Conservation (phyloP, 2,113 vertebrate species). For the Lepisosteus oculatus region DNA sequence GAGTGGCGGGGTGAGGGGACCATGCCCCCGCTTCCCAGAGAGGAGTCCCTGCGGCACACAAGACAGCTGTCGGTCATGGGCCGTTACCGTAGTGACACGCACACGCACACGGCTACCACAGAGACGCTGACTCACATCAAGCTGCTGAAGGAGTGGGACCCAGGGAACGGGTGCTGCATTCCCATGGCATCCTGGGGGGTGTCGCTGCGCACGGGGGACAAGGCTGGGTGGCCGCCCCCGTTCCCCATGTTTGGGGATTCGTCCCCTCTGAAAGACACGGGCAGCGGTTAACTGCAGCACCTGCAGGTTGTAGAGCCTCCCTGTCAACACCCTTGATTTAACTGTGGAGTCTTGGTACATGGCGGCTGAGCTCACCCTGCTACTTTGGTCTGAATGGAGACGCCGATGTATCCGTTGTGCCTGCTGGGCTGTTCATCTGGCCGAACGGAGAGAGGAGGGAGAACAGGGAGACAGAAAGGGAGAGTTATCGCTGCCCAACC, state of each 20-base stretch:
- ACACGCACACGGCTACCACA: no score
- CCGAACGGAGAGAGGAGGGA: conserved; percentile 11
- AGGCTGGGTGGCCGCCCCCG: not conserved
- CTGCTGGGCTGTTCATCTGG: conserved; percentile 30
- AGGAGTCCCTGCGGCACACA: no score
- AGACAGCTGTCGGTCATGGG: no score
- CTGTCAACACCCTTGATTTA: not conserved
- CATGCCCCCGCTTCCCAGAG: no score
- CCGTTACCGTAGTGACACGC: no score
- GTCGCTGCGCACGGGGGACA: not conserved
- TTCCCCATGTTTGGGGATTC: not conserved
- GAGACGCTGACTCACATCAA: no score
- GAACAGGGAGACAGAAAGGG: not conserved
- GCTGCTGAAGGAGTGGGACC: no score
- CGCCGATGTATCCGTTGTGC: conserved; percentile 43
- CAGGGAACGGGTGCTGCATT: no score
- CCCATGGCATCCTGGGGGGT: no score
- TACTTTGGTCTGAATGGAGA: conserved; percentile 50
- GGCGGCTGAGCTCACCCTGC: conserved; percentile 38
- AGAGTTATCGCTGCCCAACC: not conserved
- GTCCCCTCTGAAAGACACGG: not conserved
- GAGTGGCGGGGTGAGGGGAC: no score
- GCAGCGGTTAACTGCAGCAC: not conserved
- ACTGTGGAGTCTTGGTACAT: no score
- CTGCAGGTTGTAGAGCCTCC: no score